Conservation (phyloP, 2,888 invertebrate genomes). For the Plemyria rubiginata region DNA sequence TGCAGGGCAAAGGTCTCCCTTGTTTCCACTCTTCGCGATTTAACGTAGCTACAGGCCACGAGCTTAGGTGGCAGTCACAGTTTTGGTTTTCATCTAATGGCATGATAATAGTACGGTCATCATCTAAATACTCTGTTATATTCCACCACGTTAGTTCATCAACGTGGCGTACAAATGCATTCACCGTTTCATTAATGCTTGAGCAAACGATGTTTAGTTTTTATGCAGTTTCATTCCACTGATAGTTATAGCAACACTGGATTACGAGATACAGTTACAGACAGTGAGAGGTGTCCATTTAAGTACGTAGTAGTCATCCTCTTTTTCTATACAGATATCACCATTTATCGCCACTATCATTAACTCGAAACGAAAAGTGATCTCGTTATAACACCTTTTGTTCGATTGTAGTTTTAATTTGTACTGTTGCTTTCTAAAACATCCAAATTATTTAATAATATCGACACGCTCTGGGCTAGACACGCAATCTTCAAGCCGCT, state of each 20-base stretch:
- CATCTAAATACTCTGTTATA: background rate
- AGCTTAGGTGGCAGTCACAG: too few relatives aligned
- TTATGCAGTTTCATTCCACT: slow-evolving; percentile 53
- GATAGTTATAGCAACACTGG: slow-evolving; percentile 50
- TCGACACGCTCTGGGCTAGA: slow-evolving; percentile 31
- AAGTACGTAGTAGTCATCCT: slow-evolving; percentile 58
- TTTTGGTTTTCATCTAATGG: too few relatives aligned
- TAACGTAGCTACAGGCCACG: too few relatives aligned
- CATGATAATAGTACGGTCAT: background rate
- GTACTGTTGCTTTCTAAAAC: slow-evolving; percentile 67
- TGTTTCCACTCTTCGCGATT: too few relatives aligned
- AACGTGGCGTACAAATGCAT: slow-evolving; percentile 19
- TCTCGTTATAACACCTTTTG: slow-evolving; percentile 56
- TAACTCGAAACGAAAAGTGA: slow-evolving; percentile 69
- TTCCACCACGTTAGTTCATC: background rate
- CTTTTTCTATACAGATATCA: slow-evolving; percentile 59
- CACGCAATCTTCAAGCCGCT: slow-evolving; percentile 33
- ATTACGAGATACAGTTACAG: slow-evolving; percentile 58
- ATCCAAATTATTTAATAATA: slow-evolving; percentile 39
- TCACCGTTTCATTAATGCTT: slow-evolving; percentile 41
- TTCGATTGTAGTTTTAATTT: slow-evolving; percentile 54
- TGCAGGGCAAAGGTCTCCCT: too few relatives aligned
- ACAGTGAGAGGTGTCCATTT: slow-evolving; percentile 66
- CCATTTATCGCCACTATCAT: slow-evolving; percentile 62
- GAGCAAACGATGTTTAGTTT: slow-evolving; percentile 49